Base-by-base conservation (phyloP, 1,140 invertebrate genomes). In the Aphaenogaster floridana region DNA sequence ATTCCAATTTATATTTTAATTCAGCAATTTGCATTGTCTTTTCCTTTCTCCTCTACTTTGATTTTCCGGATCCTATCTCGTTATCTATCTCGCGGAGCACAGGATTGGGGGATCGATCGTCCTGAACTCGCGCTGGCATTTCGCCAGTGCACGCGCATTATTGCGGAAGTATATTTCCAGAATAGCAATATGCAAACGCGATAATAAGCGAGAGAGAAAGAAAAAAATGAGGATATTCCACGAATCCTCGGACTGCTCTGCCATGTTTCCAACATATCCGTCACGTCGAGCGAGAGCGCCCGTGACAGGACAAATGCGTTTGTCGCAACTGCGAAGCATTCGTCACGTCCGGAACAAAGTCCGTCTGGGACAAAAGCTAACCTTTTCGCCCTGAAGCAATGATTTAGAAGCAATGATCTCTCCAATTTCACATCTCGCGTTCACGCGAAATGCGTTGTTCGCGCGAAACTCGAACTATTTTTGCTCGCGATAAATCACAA, bases 91-190 rank as follows among this genome's bases (percentile, higher is more conserved):
- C 21, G 28, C 9, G 36, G 21, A 34, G 50, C 21, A 72, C 50
- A 59, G 28, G 78, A 80, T 54, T 54, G 36, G n/a, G 36, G 78
- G 42, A 81, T 81, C 66, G 66, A 81, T 81, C 66, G 64, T 66
- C 45, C 45, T 79, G 15, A 48, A 21, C 28, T 48, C 59, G 21
- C 11, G 34, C 48, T 81, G 79, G 79, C 79, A 42, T 81, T 57
- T 34, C 21, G 79, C 79, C 79, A 81, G 79, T 81, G 66, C 79
- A 57, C 50, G 50, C 79, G 66, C 79, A 81, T 81, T 72, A 57
- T 59, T 28, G 64, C 79, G 21, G 21, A 81, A 59, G 45, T 57
- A 72, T 81, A 72, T 81, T 81, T 52, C 79, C 52, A 34, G 66
- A 72, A 72, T 42, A 42, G 54, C 13, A 28, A 34, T 66, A 52